Evolutionary conservation across 2,113 vertebrate species (phyloP).

Genomic region (Muscicapa adusta): DNA sequence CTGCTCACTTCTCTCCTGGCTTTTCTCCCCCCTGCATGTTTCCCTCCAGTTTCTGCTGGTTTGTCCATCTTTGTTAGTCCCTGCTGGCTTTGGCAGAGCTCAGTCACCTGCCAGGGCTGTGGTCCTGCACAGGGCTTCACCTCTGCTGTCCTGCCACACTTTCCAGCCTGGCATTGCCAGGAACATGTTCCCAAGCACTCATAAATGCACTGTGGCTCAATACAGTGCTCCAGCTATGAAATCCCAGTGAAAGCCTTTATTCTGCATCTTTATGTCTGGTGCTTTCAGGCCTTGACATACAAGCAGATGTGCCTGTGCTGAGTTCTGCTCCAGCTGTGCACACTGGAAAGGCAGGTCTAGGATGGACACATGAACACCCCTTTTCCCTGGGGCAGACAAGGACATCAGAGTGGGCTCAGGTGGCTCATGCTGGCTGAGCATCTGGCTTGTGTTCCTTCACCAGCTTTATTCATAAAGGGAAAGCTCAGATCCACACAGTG

Average conservation of each 20-base stretch:
- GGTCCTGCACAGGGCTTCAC: neutral
- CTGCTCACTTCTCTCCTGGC: neutral
- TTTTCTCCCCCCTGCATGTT: neutral
- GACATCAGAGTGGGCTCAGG: neutral
- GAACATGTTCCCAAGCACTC: neutral
- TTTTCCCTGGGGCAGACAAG: fast-evolving
- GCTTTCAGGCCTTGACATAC: neutral
- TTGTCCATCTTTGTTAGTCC: neutral
- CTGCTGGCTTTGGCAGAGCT: fast-evolving
- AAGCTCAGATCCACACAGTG: neutral
- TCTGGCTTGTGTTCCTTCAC: neutral
- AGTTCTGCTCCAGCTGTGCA: neutral
- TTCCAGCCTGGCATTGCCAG: neutral
- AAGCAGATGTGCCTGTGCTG: fast-evolving
- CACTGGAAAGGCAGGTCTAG: neutral
- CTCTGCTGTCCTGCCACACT: neutral
- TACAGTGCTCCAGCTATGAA: neutral
- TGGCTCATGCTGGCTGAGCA: neutral
- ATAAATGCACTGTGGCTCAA: fast-evolving
- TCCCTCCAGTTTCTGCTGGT: neutral
- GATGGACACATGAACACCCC: neutral
- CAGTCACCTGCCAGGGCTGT: neutral
- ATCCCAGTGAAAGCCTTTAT: neutral
- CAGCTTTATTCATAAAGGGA: neutral
- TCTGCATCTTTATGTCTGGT: neutral